Evolutionary conservation across 2,113 vertebrate species (phyloP).

Genomic region (Entelurus aequoreus): DNA sequence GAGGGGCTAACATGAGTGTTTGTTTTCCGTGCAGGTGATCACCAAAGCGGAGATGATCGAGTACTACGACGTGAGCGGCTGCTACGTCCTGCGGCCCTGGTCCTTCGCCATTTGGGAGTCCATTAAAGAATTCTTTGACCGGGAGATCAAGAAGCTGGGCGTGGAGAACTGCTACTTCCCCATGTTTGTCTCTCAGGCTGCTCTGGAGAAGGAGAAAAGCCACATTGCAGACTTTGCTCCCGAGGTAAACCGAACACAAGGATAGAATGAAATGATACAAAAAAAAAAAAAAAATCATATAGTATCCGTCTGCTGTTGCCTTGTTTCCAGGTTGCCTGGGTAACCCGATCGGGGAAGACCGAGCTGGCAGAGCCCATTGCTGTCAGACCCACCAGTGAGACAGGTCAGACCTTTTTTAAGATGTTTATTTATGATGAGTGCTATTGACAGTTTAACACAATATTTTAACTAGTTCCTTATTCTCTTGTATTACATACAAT

Average conservation of each 20-base stretch:
- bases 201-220: constrained; percentile 89
- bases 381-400: constrained; percentile 95
- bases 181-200: constrained; percentile 96
- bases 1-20: neutral
- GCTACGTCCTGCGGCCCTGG: constrained; percentile 96
- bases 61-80: constrained; percentile 97
- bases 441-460: no score
- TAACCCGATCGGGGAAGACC: constrained; percentile 95
- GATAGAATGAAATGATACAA: neutral
- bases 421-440: neutral
- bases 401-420: constrained; percentile 71
- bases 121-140: constrained; percentile 90
- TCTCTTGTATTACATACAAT: no score
- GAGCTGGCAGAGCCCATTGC: constrained; percentile 95
- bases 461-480: no score
- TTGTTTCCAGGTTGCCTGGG: constrained; percentile 89
- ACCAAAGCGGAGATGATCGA: constrained; percentile 98
- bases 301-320: neutral
- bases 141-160: constrained; percentile 91
- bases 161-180: constrained; percentile 99
- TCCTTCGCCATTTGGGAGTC: constrained; percentile 89
- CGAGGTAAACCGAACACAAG: constrained; percentile 75
- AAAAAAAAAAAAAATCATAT: neutral
- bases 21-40: constrained; percentile 79
- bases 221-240: constrained; percentile 95